Percentiles rank a stretch among this genome's conserved stretches.
These are phyloP conservation scores for Loris lydekkerianus DNA, from an alignment of 2,797 vertebrate species.

Conservation along the genomic window DNA sequence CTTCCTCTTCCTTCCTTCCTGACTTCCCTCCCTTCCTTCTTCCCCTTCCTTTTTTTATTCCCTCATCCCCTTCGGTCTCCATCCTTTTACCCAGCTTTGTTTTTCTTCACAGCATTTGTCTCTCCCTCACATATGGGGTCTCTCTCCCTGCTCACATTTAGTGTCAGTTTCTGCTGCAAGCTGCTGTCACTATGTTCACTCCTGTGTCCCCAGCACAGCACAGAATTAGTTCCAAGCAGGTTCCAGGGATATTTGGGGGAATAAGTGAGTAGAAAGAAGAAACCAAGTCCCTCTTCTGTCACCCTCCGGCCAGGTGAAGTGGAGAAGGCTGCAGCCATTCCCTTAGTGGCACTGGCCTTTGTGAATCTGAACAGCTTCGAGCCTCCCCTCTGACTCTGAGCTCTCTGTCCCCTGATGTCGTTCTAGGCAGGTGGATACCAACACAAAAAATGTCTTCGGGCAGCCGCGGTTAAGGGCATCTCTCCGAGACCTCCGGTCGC, in stretches of 20 bases:
- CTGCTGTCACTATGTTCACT: fast-evolving
- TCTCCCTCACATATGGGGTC: background rate
- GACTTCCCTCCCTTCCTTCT: too few species aligned
- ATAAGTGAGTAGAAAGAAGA: fast-evolving
- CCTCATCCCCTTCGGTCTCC: fast-evolving
- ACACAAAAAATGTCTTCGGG: conserved; percentile 95
- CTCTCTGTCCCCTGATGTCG: background rate
- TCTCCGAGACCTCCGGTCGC: conserved; percentile 95
- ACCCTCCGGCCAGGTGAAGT: fast-evolving
- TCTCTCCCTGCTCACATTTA: background rate
- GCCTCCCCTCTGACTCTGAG: background rate
- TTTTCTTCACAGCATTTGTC: background rate
- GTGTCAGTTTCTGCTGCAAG: background rate
- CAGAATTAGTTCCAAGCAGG: background rate
- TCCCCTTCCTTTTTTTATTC: too few species aligned
- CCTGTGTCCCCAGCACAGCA: fast-evolving
- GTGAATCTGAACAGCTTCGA: fast-evolving
- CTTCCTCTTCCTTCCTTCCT: background rate
- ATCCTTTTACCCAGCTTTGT: background rate
- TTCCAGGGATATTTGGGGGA: background rate
- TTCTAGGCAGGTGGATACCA: conserved; percentile 93
- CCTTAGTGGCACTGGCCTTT: fast-evolving
- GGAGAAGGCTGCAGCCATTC: fast-evolving
- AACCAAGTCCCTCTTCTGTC: background rate
- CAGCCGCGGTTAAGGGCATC: conserved; percentile 95